Evolutionary conservation across 1,140 invertebrate genomes (phyloP), one percentile per base, ranked within the genome.

Genomic region (Heterodera schachtii): DNA sequence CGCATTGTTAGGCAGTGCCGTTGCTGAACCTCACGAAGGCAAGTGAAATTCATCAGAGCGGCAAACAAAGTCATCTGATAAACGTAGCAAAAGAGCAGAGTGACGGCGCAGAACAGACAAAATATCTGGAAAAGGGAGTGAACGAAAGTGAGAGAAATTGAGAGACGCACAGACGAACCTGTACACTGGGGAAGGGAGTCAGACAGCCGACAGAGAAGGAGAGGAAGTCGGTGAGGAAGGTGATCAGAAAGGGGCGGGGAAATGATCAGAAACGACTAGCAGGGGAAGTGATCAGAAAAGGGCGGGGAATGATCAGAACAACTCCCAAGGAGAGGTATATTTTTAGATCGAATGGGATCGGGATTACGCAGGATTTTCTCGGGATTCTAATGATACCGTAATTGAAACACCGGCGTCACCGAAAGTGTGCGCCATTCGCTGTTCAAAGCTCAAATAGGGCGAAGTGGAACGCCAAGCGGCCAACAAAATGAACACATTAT

Each of bases 121-220:
- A 89, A 88, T 82, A 88, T 89, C 76, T 88, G 52, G n/a, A n/a
- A 85, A 78, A 41, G 49, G 60, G 46, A 84, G 5, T 44, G n/a
- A 52, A 52, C 49, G 11, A 52, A 52, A 31, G 31, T 11, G 49
- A 11, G 11, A 52, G 49, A 11, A 52, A 49, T 84, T 84, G 73
- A 16, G 47, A 81, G n/a, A 49, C 16, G 44, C 44, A 78, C 8
- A 43, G 46, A 43, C 31, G 21, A 60, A 90, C 90, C 90, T 82
- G 90, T 73, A 98, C 95, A 31, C 81, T 84, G 41, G 88, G 87
- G 67, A 89, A 90, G 19, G 88, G 87, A 13, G 95, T 96, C 84
- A 96, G 94, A 84, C 96, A 95, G 19, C 97, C 96, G 78, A 98
- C 96, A 90, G 94, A 95, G 91, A 98, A 97, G n/a, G 95, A 96